Percentiles rank a stretch among this genome's conserved stretches.
phyloP scores from a whole-genome alignment of 2,888 invertebrate genomes.

The Eulithis testata region DNA sequence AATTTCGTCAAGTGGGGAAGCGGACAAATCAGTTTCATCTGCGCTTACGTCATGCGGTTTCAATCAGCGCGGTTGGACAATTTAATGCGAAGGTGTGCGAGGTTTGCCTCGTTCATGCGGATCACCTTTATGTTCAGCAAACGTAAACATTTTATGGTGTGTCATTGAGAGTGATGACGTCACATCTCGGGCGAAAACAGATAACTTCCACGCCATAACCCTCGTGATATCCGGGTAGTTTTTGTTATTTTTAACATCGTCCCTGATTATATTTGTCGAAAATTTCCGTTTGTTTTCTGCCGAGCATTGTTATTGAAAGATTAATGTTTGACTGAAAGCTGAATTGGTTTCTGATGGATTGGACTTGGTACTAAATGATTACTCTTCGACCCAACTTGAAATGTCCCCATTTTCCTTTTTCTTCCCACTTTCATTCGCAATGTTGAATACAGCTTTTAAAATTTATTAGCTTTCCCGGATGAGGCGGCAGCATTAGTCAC shows the following conservation, averaged over 20 bases:
- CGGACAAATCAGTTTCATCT: too few species aligned
- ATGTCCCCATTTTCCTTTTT: conserved; percentile 23
- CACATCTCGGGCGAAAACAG: conserved; percentile 1
- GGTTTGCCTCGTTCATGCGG: neutral
- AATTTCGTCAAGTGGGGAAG: too few species aligned
- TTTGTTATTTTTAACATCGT: neutral
- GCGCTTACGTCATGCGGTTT: too few species aligned
- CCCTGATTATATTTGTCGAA: neutral
- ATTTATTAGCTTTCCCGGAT: conserved; percentile 32
- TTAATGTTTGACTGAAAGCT: neutral
- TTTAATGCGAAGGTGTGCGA: neutral
- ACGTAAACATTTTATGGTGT: neutral
- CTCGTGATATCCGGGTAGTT: neutral
- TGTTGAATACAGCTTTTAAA: conserved; percentile 31
- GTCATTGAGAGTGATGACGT: conserved; percentile 1
- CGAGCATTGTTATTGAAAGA: neutral
- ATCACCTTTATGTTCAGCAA: neutral
- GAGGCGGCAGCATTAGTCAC: conserved; percentile 20
- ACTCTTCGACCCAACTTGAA: neutral
- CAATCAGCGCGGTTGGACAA: too few species aligned
- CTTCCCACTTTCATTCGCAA: conserved; percentile 26
- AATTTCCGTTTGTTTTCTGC: neutral
- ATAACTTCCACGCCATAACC: conserved; percentile 2
- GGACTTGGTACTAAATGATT: neutral
- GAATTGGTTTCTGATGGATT: neutral